Conservation (phyloP, 2,797 vertebrate genomes). For the Pangasius macronema region DNA sequence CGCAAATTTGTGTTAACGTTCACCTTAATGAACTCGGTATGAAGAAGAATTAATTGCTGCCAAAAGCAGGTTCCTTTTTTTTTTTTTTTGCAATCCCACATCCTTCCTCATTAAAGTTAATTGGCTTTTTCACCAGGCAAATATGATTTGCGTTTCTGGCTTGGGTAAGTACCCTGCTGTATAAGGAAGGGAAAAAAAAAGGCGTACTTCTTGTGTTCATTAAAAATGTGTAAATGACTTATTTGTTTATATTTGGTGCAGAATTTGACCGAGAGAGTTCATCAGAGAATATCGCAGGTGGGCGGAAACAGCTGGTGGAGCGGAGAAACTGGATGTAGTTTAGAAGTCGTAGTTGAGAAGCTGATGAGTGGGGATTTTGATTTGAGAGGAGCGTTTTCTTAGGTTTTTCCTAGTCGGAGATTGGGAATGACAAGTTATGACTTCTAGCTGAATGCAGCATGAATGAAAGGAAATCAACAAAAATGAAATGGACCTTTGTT, state of each 20-base stretch:
- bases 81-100: background rate
- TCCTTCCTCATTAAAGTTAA: slow-evolving; percentile 18
- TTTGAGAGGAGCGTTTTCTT: too few species aligned
- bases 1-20: background rate
- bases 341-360: too few species aligned
- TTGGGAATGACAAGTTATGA: background rate
- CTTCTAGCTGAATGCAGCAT: background rate
- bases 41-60: slow-evolving; percentile 5
- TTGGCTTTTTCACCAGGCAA: background rate
- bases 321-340: background rate
- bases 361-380: too few species aligned
- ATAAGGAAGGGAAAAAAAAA: background rate
- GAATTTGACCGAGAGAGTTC: background rate
- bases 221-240: background rate
- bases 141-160: background rate
- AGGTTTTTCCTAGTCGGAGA: too few species aligned
- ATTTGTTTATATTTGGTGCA: background rate
- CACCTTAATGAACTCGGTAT: background rate
- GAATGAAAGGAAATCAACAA: too few species aligned
- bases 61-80: background rate
- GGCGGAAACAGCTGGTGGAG: background rate
- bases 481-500: too few species aligned
- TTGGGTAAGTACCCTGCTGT: background rate
- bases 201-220: background rate
- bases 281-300: background rate